Conservation (phyloP, 1,140 invertebrate species). For the Zophobas morio region DNA sequence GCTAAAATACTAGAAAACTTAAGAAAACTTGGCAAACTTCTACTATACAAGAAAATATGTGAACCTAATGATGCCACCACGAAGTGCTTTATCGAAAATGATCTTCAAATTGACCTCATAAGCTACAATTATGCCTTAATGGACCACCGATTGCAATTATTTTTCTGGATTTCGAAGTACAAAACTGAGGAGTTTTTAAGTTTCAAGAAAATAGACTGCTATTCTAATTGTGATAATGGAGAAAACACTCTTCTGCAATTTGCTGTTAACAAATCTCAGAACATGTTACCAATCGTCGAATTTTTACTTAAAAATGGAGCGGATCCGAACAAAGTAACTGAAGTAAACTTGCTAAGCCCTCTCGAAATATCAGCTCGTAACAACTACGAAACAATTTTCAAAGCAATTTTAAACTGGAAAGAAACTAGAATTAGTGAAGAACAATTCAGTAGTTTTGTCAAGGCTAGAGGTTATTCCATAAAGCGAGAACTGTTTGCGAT, state of each 20-base stretch:
- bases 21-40: background rate
- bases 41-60: background rate
- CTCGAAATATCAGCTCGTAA: background rate
- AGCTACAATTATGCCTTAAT: background rate
- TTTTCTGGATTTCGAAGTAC: background rate
- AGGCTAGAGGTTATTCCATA: background rate
- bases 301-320: constrained; percentile 5
- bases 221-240: background rate
- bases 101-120: background rate
- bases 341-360: background rate
- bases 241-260: constrained; percentile 19
- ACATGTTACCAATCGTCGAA: background rate
- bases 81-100: background rate
- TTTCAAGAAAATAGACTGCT: background rate
- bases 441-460: background rate
- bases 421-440: background rate
- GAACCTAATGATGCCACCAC: background rate
- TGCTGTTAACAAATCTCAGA: background rate
- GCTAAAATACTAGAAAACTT: background rate
- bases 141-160: background rate
- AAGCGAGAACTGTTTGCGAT: background rate
- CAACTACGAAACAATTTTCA: background rate
- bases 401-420: background rate
- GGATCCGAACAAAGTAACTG: background rate
- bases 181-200: background rate